Evolutionary conservation across 2,113 vertebrate genomes (phyloP), one percentile per base, ranked within the genome.

Genomic region (Fukomys damarensis): DNA sequence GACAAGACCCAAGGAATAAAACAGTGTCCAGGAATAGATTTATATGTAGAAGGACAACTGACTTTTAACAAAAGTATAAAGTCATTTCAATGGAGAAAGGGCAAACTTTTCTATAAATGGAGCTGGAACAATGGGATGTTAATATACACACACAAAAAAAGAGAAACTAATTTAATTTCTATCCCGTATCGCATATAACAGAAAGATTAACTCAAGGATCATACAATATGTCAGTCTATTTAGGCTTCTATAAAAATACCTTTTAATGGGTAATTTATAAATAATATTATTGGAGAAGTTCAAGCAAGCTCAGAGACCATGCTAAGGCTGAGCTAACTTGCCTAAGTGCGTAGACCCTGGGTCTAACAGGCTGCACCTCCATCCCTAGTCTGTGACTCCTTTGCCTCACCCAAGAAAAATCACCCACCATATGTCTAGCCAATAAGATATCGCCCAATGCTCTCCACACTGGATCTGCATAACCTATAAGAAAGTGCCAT

Each of bases 201-300:
- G 32, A 87, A 94, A 91, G n/a, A 82, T 68, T 66, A 46, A 76
- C 3, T 87, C 16, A 94, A 94, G 35, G 76, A 86, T 56, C 12
- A 46, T 49, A 38, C 7, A 59, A 1, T 68, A 22, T 32, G 17
- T 74, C 76, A 89, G 56, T 77, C 30, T 24, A 49, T 28, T 76
- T 12, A 77, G 28, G 41, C 5, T 77, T 32, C 70, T 49, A 17
- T 59, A 89, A 77, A 46, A 88, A 59, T 59, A 26, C 13, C 7
- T n/a, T 46, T 24, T 35, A 52, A 7, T 68, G 30, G 7, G 13
- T 35, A 61, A 77, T 61, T 59, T 26, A 89, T 61, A 77, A 77
- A n/a, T n/a, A n/a, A n/a, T n/a, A n/a, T n/a, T n/a, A n/a, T n/a
- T n/a, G n/a, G n/a, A n/a, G n/a, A n/a, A n/a, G n/a, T n/a, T n/a